Evolutionary conservation across 2,113 vertebrate genomes (phyloP).

Genomic region (Lathamus discolor): DNA sequence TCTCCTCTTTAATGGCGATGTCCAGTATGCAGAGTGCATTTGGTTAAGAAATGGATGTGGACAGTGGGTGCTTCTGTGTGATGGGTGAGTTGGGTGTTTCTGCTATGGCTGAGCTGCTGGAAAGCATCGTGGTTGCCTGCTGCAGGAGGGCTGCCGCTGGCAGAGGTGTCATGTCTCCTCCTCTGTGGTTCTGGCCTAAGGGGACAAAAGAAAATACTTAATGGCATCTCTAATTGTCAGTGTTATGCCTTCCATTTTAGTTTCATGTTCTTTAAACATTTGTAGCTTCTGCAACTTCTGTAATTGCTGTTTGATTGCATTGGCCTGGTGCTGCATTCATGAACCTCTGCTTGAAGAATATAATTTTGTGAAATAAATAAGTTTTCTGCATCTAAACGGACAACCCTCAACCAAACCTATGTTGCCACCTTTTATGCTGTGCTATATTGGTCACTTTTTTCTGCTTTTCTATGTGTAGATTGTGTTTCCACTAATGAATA

Average conservation of each 20-base stretch:
- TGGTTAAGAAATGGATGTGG: background rate
- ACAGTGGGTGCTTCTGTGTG: background rate
- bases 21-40: background rate
- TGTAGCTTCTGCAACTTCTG: background rate
- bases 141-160: background rate
- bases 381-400: background rate
- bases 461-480: background rate
- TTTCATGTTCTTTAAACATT: background rate
- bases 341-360: background rate
- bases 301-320: background rate
- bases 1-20: background rate
- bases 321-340: background rate
- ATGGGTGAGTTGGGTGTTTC: background rate
- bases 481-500: background rate
- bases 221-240: background rate
- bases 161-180: background rate
- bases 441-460: background rate
- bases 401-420: fast-evolving
- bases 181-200: background rate
- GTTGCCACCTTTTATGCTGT: too few relatives aligned
- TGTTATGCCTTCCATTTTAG: background rate
- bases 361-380: background rate
- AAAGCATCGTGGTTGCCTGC: background rate
- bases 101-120: background rate
- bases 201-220: background rate